These are phyloP conservation scores for Bucco capensis DNA, from an alignment of 2,113 vertebrate genomes.

Conservation along the genomic window DNA sequence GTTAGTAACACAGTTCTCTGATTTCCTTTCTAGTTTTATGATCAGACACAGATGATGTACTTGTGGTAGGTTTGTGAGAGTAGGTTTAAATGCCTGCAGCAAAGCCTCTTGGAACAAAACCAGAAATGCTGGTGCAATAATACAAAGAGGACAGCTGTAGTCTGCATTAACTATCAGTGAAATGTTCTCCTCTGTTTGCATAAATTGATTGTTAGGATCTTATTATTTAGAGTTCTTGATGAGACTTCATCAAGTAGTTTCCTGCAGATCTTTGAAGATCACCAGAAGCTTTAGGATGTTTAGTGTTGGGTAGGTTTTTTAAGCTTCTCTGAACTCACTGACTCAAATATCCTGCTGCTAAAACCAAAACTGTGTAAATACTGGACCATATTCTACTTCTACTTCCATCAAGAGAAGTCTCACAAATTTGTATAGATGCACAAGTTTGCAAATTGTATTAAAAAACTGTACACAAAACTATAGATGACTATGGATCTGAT, in stretches of 20 bases:
- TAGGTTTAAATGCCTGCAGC: background rate
- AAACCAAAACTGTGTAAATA: background rate
- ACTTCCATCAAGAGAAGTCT: background rate
- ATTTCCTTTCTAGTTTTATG: background rate
- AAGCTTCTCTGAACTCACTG: background rate
- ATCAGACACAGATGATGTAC: background rate
- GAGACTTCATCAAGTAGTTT: background rate
- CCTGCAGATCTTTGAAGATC: background rate
- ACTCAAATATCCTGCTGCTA: background rate
- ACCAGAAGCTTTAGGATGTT: background rate
- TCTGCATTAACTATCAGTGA: background rate
- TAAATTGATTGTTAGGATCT: background rate
- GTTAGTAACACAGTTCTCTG: background rate
- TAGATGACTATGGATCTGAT: background rate
- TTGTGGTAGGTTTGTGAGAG: background rate
- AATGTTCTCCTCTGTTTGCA: background rate
- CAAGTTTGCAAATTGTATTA: background rate
- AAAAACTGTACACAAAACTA: background rate
- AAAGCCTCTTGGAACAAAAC: background rate
- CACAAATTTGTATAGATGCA: background rate
- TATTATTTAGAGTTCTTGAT: background rate
- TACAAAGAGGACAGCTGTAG: background rate
- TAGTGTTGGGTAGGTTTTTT: background rate
- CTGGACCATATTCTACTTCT: background rate
- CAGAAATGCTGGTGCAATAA: background rate